A percentile compares a stretch with the other conserved stretches of the same genome.
These are phyloP conservation scores for Hyperoplus lanceolatus DNA, from an alignment of 2,797 vertebrate species.

Conservation along the genomic window DNA sequence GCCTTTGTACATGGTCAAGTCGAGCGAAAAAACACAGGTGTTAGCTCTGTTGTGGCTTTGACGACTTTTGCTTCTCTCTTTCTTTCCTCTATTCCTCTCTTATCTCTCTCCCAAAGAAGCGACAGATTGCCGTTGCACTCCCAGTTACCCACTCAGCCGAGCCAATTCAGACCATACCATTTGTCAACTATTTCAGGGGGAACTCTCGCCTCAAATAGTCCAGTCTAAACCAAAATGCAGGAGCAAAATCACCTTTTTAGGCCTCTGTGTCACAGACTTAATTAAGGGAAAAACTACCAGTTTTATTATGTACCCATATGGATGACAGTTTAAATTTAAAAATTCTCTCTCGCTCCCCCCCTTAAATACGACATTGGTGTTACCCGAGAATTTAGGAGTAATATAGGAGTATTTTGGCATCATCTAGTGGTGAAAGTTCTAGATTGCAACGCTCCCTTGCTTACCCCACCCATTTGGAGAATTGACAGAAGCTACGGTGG, in stretches of 20 bases:
- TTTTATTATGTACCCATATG: background rate
- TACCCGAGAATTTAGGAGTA: background rate
- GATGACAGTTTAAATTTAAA: background rate
- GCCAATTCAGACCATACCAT: constrained; percentile 77
- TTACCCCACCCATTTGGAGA: too few relatives aligned
- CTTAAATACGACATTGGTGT: background rate
- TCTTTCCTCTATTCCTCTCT: background rate
- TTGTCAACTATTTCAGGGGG: constrained; percentile 65
- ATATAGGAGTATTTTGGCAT: background rate
- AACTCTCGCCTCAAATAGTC: constrained; percentile 9
- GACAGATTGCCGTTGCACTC: constrained; percentile 40
- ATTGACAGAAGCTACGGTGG: too few relatives aligned
- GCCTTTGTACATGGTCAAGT: constrained; percentile 81
- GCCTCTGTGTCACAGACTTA: background rate
- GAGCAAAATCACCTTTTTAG: background rate
- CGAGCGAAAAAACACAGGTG: constrained; percentile 5
- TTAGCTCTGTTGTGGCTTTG: constrained; percentile 6
- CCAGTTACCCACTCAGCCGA: constrained; percentile 46
- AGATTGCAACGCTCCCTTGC: too few relatives aligned
- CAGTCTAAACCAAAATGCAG: constrained; percentile 10
- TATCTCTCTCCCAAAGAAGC: constrained; percentile 35
- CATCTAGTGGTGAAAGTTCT: too few relatives aligned
- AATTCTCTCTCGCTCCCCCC: background rate
- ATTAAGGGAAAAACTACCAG: background rate
- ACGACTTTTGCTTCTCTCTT: background rate